These are phyloP conservation scores for Vanessa atalanta DNA, from an alignment of 1,140 invertebrate genomes.

Conservation along the genomic window DNA sequence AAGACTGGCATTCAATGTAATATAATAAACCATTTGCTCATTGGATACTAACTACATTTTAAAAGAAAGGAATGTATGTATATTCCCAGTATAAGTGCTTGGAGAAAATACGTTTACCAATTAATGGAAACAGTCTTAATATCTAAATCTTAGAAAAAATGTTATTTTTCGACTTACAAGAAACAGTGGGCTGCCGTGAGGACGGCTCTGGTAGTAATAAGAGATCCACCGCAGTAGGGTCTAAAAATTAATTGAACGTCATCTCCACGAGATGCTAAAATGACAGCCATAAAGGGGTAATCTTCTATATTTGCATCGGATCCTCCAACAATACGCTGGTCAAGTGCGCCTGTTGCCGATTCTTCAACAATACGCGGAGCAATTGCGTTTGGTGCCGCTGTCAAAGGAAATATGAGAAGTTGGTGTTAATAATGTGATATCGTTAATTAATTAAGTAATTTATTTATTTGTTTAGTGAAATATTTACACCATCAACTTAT, in stretches of 20 bases:
- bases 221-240: conserved; percentile 71
- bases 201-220: conserved; percentile 67
- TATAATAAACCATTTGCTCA: too few relatives aligned
- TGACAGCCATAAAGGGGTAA: conserved; percentile 4
- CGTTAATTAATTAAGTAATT: too few relatives aligned
- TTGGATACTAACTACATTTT: too few relatives aligned
- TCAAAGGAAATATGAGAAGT: background rate
- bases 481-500: too few relatives aligned
- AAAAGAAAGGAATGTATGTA: too few relatives aligned
- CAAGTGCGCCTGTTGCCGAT: background rate
- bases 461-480: too few relatives aligned
- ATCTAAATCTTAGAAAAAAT: too few relatives aligned
- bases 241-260: background rate
- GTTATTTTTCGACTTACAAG: conserved; percentile 30
- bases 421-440: background rate
- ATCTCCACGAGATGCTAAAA: background rate
- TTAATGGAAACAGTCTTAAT: too few relatives aligned
- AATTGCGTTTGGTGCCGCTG: background rate
- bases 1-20: too few relatives aligned
- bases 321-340: conserved; percentile 6
- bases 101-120: too few relatives aligned
- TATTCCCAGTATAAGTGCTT: too few relatives aligned
- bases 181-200: conserved; percentile 82
- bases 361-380: background rate
- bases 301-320: background rate